A percentile compares a stretch with the other conserved stretches of the same genome.
These are phyloP conservation scores for Caenorhabditis sp. DNA, from an alignment of 2,888 invertebrate species.

Conservation along the genomic window DNA sequence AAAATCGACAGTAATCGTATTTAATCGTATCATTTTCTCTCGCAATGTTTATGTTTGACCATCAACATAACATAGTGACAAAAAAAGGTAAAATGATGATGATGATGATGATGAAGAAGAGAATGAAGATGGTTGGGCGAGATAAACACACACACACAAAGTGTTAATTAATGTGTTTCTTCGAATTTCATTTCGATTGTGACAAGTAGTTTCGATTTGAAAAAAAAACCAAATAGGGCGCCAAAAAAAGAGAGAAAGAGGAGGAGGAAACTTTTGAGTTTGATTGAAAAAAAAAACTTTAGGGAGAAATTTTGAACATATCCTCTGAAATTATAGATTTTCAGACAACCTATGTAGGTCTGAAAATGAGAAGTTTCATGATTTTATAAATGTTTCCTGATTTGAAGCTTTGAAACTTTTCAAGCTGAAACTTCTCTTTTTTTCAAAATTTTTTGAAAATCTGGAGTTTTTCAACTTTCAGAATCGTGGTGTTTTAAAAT, in stretches of 20 bases:
- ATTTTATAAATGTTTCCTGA: too few relatives aligned
- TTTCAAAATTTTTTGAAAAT: too few relatives aligned
- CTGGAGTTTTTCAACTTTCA: too few relatives aligned
- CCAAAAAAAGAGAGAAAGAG: not conserved
- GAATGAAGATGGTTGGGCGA: not conserved
- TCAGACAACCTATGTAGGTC: too few relatives aligned
- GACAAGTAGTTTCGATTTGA: not conserved
- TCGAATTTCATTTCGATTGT: not conserved
- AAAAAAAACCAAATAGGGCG: not conserved
- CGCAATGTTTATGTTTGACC: not conserved
- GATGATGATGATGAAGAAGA: not conserved
- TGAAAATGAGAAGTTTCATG: too few relatives aligned
- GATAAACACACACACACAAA: constrained; percentile 1
- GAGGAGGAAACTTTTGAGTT: too few relatives aligned
- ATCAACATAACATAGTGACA: not conserved
- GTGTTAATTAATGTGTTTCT: constrained; percentile 1
- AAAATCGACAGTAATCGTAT: not conserved
- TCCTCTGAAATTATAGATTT: too few relatives aligned
- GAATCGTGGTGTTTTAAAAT: too few relatives aligned
- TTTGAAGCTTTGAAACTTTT: too few relatives aligned
- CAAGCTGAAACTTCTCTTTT: too few relatives aligned
- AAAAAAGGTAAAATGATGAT: not conserved
- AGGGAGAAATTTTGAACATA: too few relatives aligned
- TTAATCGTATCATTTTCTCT: constrained; percentile 1
- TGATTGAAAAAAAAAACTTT: too few relatives aligned